These are phyloP conservation scores for Umimayanthus chanpuru DNA, from an alignment of 92 coral and sea anemone genomes.

Conservation along the genomic window DNA sequence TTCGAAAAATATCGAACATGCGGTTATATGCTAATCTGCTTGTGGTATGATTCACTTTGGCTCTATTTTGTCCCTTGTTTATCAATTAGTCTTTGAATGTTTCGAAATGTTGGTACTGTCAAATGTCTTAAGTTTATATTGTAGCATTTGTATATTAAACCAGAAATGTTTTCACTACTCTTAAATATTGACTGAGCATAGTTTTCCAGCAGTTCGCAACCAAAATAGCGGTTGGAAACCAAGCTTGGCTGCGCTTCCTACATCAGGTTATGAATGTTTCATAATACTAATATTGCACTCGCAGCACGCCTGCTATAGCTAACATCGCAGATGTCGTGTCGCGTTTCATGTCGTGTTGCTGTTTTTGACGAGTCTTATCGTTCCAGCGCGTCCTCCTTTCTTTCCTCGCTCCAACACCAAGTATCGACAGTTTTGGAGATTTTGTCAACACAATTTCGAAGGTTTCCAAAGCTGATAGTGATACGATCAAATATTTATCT, in stretches of 20 bases:
- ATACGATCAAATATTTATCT: conserved; percentile 4
- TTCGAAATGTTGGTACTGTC: not conserved
- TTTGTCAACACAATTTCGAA: not conserved
- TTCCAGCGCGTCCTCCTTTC: not conserved
- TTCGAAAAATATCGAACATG: not conserved
- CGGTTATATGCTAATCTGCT: not conserved
- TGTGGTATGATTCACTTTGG: not conserved
- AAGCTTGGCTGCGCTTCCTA: not conserved
- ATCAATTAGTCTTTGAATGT: too few species aligned
- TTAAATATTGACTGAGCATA: not conserved
- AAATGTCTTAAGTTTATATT: not conserved
- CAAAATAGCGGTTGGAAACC: not conserved
- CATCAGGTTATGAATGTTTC: not conserved
- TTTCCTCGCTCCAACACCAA: not conserved
- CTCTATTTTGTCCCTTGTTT: not conserved
- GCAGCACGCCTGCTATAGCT: not conserved
- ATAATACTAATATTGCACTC: not conserved
- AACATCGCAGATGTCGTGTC: not conserved
- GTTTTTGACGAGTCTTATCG: not conserved
- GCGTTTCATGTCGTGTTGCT: not conserved
- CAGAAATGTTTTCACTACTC: not conserved
- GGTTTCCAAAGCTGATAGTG: not conserved
- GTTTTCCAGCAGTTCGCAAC: not conserved
- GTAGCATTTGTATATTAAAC: not conserved
- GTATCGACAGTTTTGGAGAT: not conserved